These are phyloP conservation scores for Rhea pennata DNA, from an alignment of 2,113 vertebrate genomes.

Conservation along the genomic window DNA sequence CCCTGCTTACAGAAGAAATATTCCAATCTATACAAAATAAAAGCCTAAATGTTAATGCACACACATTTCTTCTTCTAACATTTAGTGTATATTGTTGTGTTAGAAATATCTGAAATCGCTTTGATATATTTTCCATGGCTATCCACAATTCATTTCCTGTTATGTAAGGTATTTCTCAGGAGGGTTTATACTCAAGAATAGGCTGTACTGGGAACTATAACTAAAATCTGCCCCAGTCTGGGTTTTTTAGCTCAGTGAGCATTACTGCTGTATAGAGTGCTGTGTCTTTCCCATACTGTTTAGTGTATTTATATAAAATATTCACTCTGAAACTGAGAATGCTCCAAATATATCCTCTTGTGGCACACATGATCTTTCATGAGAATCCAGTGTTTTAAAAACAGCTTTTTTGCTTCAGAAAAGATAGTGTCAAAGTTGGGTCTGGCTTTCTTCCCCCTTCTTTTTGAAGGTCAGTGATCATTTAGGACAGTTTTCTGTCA, in stretches of 20 bases:
- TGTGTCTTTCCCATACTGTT: background rate
- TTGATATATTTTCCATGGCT: background rate
- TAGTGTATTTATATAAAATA: background rate
- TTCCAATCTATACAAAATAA: background rate
- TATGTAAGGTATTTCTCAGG: slow-evolving; percentile 14
- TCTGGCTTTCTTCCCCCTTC: background rate
- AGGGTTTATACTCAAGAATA: slow-evolving; percentile 31
- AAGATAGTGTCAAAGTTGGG: background rate
- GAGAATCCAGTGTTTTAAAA: background rate
- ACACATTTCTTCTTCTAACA: background rate
- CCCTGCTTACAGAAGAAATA: background rate
- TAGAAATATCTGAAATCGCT: slow-evolving; percentile 17
- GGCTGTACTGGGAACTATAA: background rate
- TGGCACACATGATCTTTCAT: background rate
- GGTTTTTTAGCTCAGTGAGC: background rate
- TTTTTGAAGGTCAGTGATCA: background rate
- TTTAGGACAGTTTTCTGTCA: background rate
- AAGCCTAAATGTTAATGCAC: slow-evolving; percentile 16
- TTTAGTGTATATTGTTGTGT: background rate
- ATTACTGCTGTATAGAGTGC: background rate
- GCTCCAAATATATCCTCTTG: background rate
- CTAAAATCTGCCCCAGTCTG: background rate
- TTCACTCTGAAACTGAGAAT: background rate
- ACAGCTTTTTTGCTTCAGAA: background rate
- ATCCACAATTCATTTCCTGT: slow-evolving; percentile 45